These are phyloP conservation scores for Atopsyche davidsoni DNA, from an alignment of 1,140 invertebrate genomes.

Conservation along the genomic window DNA sequence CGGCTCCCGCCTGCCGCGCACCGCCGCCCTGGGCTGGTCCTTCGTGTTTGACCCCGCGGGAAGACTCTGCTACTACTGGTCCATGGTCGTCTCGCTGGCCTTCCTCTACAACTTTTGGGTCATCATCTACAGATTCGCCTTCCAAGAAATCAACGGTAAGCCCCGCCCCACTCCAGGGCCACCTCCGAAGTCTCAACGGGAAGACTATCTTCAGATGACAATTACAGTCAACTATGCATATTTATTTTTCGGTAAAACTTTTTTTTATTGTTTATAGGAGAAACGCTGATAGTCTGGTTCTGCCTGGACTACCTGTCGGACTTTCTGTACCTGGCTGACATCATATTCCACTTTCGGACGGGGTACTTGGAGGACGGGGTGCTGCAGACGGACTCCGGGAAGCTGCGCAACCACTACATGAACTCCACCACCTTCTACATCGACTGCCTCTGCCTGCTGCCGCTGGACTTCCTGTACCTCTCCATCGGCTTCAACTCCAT, in stretches of 20 bases:
- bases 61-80: slow-evolving; percentile 91
- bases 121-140: slow-evolving; percentile 96
- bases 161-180: slow-evolving; percentile 25
- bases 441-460: slow-evolving; percentile 94
- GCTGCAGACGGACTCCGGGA: slow-evolving; percentile 88
- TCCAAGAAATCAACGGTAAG: slow-evolving; percentile 84
- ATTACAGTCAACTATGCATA: background rate
- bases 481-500: slow-evolving; percentile 98
- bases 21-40: slow-evolving; percentile 56
- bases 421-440: slow-evolving; percentile 99
- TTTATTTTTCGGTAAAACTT: slow-evolving; percentile 17
- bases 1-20: slow-evolving; percentile 36
- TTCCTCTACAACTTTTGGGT: slow-evolving; percentile 99
- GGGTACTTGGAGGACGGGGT: slow-evolving; percentile 96
- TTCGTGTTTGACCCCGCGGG: slow-evolving; percentile 91
- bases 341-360: slow-evolving; percentile 94
- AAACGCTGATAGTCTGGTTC: slow-evolving; percentile 91
- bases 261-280: slow-evolving; percentile 51
- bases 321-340: slow-evolving; percentile 92
- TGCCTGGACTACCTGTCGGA: slow-evolving; percentile 95
- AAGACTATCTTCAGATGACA: background rate
- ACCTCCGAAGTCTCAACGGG: background rate
- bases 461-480: slow-evolving; percentile 95
- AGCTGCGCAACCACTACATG: slow-evolving; percentile 94
- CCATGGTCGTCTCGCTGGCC: slow-evolving; percentile 93